A percentile compares a stretch with the other conserved stretches of the same genome.
These are phyloP conservation scores for Pseudomyrmex pallidus DNA, from an alignment of 1,140 invertebrate genomes.

Conservation along the genomic window DNA sequence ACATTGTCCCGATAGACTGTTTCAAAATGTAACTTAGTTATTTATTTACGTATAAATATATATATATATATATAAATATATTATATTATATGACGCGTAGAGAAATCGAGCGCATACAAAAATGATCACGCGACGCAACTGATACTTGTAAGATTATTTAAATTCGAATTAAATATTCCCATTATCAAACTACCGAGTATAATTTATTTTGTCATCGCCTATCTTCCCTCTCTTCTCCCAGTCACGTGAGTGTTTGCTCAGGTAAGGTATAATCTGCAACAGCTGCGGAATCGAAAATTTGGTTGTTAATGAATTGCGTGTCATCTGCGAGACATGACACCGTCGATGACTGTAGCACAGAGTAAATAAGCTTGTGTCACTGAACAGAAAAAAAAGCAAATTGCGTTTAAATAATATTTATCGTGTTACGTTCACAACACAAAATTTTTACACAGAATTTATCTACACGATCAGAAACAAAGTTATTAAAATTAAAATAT, in stretches of 20 bases:
- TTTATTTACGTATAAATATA: constrained; percentile 82
- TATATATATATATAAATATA: no score
- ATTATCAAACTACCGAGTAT: constrained; percentile 73
- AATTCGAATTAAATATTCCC: constrained; percentile 84
- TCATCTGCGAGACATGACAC: constrained; percentile 9
- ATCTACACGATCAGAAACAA: no score
- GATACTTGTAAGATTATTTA: constrained; percentile 83
- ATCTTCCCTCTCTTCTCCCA: background rate
- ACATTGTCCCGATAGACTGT: constrained; percentile 84
- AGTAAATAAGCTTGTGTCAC: background rate
- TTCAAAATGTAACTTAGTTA: constrained; percentile 84
- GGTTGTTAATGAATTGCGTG: constrained; percentile 43
- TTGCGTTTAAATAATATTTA: constrained; percentile 21
- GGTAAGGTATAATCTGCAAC: background rate
- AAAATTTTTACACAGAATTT: no score
- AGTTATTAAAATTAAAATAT: no score
- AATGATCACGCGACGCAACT: constrained; percentile 66
- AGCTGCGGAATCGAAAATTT: background rate
- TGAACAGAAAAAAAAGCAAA: background rate
- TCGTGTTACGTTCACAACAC: no score
- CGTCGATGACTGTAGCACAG: background rate
- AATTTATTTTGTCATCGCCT: constrained; percentile 58
- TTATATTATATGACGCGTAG: constrained; percentile 61
- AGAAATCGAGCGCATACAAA: constrained; percentile 45
- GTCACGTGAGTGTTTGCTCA: constrained; percentile 21